phyloP scores from a whole-genome alignment of 1,140 invertebrate species.

The Centruroides sculpturatus region DNA sequence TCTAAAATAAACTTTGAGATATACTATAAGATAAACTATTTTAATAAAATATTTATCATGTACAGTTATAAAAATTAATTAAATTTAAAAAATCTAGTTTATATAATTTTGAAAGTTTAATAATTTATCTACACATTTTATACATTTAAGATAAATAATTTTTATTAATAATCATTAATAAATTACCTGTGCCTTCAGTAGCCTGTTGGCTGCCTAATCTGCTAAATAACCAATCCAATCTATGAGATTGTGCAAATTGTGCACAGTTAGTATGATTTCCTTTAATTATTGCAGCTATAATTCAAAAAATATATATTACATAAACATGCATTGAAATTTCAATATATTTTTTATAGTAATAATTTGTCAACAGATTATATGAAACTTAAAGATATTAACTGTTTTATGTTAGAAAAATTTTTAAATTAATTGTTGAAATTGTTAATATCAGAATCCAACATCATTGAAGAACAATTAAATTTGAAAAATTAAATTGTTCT shows the following conservation, averaged over 20 bases:
- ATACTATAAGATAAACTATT: neutral
- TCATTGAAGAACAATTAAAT: no score
- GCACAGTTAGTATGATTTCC: slow-evolving; percentile 98
- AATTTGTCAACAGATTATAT: no score
- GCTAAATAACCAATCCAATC: slow-evolving; percentile 97
- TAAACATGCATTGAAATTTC: neutral
- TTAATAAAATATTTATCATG: neutral
- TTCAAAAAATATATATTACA: slow-evolving; percentile 6
- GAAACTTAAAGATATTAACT: no score
- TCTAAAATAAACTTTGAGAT: neutral
- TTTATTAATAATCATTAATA: neutral
- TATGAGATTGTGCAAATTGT: slow-evolving; percentile 95
- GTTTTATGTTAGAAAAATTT: no score
- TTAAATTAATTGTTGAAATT: no score
- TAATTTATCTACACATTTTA: neutral
- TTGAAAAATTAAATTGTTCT: no score
- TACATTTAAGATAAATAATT: no score
- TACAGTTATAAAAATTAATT: neutral
- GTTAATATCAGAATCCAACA: no score
- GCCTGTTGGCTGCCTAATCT: slow-evolving; percentile 92
- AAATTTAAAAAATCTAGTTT: neutral
- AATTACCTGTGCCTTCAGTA: slow-evolving; percentile 64
- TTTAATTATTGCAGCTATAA: slow-evolving; percentile 88
- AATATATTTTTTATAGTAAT: no score
- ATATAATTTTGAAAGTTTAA: neutral